phyloP scores from a whole-genome alignment of 2,113 vertebrate species.

The Fukomys damarensis region DNA sequence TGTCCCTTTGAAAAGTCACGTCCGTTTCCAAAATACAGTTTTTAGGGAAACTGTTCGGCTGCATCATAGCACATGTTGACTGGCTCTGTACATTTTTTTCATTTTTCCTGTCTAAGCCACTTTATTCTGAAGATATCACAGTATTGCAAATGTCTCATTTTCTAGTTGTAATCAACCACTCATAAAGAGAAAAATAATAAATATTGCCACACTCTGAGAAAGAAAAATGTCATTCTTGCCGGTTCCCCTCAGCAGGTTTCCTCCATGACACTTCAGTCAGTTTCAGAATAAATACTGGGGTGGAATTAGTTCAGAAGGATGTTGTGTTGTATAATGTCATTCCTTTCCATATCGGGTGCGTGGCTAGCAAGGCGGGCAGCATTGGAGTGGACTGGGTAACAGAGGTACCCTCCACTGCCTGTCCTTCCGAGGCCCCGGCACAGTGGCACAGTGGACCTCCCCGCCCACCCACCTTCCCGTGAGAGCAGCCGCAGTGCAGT shows the following conservation, averaged over 20 bases:
- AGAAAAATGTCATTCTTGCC: constrained; percentile 81
- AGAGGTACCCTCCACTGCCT: background rate
- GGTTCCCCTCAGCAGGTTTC: constrained; percentile 84
- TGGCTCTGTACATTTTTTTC: constrained; percentile 75
- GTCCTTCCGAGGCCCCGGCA: background rate
- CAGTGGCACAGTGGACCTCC: too few relatives aligned
- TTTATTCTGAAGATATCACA: constrained; percentile 80
- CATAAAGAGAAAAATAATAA: constrained; percentile 74
- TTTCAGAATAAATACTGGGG: constrained; percentile 85
- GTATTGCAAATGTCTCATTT: constrained; percentile 52
- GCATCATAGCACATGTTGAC: constrained; percentile 77
- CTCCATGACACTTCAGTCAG: constrained; percentile 83
- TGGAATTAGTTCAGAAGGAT: constrained; percentile 80
- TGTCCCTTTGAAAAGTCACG: constrained; percentile 70
- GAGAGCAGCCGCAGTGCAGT: background rate
- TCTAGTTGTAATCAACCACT: constrained; percentile 61
- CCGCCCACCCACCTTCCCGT: background rate
- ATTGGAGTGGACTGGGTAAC: background rate
- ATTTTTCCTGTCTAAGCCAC: constrained; percentile 37
- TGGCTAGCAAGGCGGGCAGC: constrained; percentile 3
- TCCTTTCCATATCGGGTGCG: constrained; percentile 62
- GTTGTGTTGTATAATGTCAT: constrained; percentile 69
- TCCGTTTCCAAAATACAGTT: background rate
- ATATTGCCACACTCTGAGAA: constrained; percentile 62
- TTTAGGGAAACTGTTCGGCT: constrained; percentile 70